phyloP scores from a whole-genome alignment of 2,888 invertebrate species.

The Clanis bilineata region DNA sequence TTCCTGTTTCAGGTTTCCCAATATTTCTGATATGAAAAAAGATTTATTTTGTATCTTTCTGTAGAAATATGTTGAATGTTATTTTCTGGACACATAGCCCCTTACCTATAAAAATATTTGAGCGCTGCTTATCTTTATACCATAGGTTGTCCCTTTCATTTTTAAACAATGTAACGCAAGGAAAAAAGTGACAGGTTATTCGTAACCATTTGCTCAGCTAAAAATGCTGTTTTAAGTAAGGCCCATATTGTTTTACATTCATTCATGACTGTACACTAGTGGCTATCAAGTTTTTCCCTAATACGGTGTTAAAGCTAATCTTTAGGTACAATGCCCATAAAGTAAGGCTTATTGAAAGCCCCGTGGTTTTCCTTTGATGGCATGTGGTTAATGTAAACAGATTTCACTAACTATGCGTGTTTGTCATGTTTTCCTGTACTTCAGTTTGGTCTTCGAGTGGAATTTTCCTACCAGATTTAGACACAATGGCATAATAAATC shows the following conservation, averaged over 20 bases:
- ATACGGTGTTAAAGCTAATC: background rate
- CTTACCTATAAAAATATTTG: too few relatives aligned
- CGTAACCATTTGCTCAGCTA: too few relatives aligned
- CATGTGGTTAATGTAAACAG: background rate
- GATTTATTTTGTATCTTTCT: too few relatives aligned
- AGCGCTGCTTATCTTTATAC: too few relatives aligned
- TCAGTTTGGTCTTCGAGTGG: background rate
- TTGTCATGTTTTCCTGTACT: background rate
- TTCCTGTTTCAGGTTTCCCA: background rate
- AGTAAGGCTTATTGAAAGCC: background rate
- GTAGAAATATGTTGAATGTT: too few relatives aligned
- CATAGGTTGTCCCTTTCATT: too few relatives aligned
- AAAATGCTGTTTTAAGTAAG: too few relatives aligned
- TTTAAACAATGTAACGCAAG: too few relatives aligned
- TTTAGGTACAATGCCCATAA: background rate
- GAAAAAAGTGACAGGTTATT: too few relatives aligned
- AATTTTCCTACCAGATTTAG: background rate
- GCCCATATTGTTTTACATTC: background rate
- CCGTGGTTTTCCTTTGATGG: background rate
- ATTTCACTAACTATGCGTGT: background rate
- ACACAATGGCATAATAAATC: background rate
- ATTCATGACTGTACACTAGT: background rate
- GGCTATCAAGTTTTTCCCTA: background rate
- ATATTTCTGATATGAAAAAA: too few relatives aligned
- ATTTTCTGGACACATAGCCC: too few relatives aligned